Base-by-base conservation (phyloP, 1,140 invertebrate species). In the Whitmania pigra region DNA sequence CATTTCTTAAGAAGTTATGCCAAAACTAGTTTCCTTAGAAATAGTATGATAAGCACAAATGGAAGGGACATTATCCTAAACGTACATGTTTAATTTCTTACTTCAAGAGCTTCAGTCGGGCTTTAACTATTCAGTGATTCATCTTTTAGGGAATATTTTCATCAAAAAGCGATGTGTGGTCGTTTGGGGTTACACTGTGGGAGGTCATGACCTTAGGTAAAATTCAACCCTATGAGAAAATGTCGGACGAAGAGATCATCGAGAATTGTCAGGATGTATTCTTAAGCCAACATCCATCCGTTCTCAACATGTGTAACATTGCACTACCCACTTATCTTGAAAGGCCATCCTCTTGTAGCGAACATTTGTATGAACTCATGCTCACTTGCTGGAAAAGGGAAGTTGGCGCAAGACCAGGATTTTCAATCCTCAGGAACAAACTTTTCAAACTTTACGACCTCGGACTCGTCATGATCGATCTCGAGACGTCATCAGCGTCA, bases 111-210 rank as follows among this genome's bases (percentile, higher is more conserved):
- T 49, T 49, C 43, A 15, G 2, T 11, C 43, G 13, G 13, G 13
- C 43, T 13, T 49, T 17, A 63, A n/a, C 11, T 7, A 25, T 63
- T n/a, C 9, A 63, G 22, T 25, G 22, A 63, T n/a, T 40, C 15
- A 27, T 40, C 68, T 25, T 76, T 67, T 76, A 83, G 81, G 89
- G 87, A 36, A 91, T 90, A 80, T 91, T 89, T 79, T 89, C 89
- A 5, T 88, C 87, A 22, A 91, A 92, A 78, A 91, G 89, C 76
- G 90, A 92, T 81, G 90, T 92, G 11, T 93, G 91, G 91, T 87
- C 89, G 49, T 93, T 92, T 78, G 90, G 89, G 27, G 89, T 93
- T 1, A 89, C 89, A 54, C 84, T 93, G 49, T 94, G 91, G 91
- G 92, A 93, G 83, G 89, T 93, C 67, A 82, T 94, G 75, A 91